Evolutionary conservation across 2,797 vertebrate species (phyloP).

Genomic region (Naso thynnoides): DNA sequence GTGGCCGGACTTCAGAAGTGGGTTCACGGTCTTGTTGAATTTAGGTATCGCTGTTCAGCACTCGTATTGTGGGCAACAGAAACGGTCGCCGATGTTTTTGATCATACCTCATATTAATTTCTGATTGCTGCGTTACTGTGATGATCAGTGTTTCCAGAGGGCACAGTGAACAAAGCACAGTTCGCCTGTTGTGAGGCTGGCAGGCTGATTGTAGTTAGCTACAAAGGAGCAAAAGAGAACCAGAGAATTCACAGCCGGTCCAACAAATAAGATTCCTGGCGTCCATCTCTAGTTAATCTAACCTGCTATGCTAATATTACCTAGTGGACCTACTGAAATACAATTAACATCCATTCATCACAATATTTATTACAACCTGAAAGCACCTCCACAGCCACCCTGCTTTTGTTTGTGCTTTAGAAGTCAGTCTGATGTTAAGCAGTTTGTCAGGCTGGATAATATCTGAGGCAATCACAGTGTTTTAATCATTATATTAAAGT

Average conservation of each 20-base stretch:
- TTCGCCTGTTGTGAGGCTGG: background rate
- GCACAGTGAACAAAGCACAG: too few relatives aligned
- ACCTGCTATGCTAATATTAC: background rate
- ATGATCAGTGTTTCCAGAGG: background rate
- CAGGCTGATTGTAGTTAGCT: background rate
- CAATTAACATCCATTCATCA: background rate
- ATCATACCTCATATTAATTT: background rate
- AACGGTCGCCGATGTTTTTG: too few relatives aligned
- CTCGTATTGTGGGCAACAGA: too few relatives aligned
- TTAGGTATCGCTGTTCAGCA: too few relatives aligned
- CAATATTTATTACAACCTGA: too few relatives aligned
- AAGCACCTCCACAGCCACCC: too few relatives aligned
- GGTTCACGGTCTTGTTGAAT: background rate
- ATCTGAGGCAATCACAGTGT: too few relatives aligned
- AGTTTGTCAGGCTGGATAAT: too few relatives aligned
- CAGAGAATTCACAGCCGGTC: background rate
- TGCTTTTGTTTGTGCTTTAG: too few relatives aligned
- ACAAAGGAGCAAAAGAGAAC: background rate
- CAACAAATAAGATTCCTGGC: too few relatives aligned
- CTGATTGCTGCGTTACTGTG: background rate
- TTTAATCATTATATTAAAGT: too few relatives aligned
- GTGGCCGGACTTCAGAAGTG: background rate
- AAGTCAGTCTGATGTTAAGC: too few relatives aligned
- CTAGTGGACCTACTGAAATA: background rate
- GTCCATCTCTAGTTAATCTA: background rate